Percentiles rank a stretch among this genome's conserved stretches.
Evolutionary conservation across 64 coral and sea anemone genomes (phyloP).

Genomic region (Pocillopora damicornis): DNA sequence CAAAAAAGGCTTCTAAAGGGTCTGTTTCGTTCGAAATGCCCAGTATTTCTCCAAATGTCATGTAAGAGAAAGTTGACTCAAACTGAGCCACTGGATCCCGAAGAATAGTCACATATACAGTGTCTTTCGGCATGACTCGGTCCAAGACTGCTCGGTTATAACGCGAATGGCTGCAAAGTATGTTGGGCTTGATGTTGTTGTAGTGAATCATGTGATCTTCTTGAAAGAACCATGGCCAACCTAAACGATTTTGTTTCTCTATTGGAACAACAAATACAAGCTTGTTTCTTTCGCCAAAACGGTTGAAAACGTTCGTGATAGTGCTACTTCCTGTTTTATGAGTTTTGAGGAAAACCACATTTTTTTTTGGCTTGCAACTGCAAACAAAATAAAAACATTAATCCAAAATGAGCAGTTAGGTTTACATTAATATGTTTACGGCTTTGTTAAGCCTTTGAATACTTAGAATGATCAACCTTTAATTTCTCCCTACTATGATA

Average conservation of each 20-base stretch:
- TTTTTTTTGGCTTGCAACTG: slow-evolving; percentile 74
- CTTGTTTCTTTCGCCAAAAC: slow-evolving; percentile 80
- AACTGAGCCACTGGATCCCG: slow-evolving; percentile 85
- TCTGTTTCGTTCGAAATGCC: slow-evolving; percentile 77
- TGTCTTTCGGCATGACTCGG: slow-evolving; percentile 82
- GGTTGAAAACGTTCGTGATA: slow-evolving; percentile 83
- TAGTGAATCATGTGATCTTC: slow-evolving; percentile 51
- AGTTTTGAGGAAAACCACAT: slow-evolving; percentile 91
- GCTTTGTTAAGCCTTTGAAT: too few relatives aligned
- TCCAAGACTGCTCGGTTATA: slow-evolving; percentile 73
- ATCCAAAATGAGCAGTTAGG: too few relatives aligned
- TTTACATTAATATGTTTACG: too few relatives aligned
- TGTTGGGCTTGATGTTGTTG: slow-evolving; percentile 53
- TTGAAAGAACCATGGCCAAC: slow-evolving; percentile 84
- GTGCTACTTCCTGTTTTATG: slow-evolving; percentile 93
- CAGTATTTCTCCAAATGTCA: slow-evolving; percentile 83
- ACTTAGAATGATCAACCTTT: too few relatives aligned
- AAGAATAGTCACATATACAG: slow-evolving; percentile 87
- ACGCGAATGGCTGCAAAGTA: slow-evolving; percentile 80
- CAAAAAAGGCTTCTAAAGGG: slow-evolving; percentile 71
- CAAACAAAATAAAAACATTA: neutral
- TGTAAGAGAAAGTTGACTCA: slow-evolving; percentile 88
- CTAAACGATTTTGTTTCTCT: slow-evolving; percentile 63
- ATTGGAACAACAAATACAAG: slow-evolving; percentile 74
- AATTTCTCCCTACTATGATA: too few relatives aligned